Percentiles rank a stretch among this genome's conserved stretches.
Evolutionary conservation across 2,797 vertebrate species (phyloP).

Genomic region (Sciurus carolinensis): DNA sequence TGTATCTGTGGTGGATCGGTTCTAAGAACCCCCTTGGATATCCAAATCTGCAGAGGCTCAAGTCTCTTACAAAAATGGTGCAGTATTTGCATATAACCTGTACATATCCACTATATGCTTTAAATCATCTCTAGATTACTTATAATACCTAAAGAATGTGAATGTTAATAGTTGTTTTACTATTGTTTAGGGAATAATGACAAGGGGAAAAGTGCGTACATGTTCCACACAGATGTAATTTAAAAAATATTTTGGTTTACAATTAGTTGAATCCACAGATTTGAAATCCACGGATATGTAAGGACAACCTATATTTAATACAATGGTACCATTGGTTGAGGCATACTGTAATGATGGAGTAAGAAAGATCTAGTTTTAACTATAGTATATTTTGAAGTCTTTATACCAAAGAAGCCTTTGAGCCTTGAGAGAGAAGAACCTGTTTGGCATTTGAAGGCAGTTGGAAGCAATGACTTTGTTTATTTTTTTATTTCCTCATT

Average conservation of each 20-base stretch:
- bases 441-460: background rate
- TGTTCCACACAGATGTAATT: background rate
- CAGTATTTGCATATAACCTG: background rate
- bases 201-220: background rate
- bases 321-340: background rate
- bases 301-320: background rate
- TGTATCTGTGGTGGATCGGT: background rate
- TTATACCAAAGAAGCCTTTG: background rate
- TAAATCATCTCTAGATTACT: background rate
- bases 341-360: background rate
- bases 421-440: background rate
- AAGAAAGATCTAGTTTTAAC: slow-evolving; percentile 8
- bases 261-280: background rate
- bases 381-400: slow-evolving; percentile 18
- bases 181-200: background rate
- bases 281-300: background rate
- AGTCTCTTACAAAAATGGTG: background rate
- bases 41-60: background rate
- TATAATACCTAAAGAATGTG: background rate
- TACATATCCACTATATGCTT: background rate
- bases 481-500: no score
- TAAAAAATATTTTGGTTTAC: background rate
- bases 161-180: no score
- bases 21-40: background rate
- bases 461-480: background rate